Evolutionary conservation across 2,888 invertebrate genomes (phyloP), one percentile per base, ranked within the genome.

Genomic region (Cerastoderma edule): DNA sequence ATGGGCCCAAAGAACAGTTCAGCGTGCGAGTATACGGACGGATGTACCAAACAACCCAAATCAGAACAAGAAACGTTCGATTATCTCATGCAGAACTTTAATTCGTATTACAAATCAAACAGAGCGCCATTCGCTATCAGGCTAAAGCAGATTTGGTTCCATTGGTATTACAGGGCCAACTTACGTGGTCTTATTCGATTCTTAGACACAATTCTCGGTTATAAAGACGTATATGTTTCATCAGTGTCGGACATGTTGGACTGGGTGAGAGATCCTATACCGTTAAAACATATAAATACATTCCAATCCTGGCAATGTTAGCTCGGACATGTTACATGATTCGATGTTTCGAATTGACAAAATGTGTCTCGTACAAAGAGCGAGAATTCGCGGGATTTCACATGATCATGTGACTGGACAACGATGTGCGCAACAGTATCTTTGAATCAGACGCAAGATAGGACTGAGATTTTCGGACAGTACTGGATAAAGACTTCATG

Each of bases 11-110:
- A 78, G 19, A 75, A 79, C 50, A 75, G 82, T 3, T 53, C 75
- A n/a, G 60, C 80, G 0, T 90, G 90, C 60, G 76, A 86, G 24
- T 87, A 87, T 75, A 84, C 83, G 6, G 90, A 89, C 39, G 79
- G 74, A 4, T 89, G 89, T 66, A 69, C 78, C 3, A 72, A 22
- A 8, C 84, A 81, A 53, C 86, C 85, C 8, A 46, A 28, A 8
- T 78, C 78, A 30, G 77, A 75, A 30, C 53, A 81, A 24, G 80
- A 86, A 50, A 86, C 88, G 6, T 60, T 80, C n/a, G 72, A 85
- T 5, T 95, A 95, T 92, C 94, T 96, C 85, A 90, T 94, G 57
- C 94, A 95, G 80, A 97, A 97, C 92, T 97, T 97, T 91, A 83
- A 85, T 57, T 39, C 50, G 30, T 82, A 85, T 75, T 86, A 85